phyloP scores from a whole-genome alignment of 2,797 vertebrate genomes.

The Vespertilio murinus region DNA sequence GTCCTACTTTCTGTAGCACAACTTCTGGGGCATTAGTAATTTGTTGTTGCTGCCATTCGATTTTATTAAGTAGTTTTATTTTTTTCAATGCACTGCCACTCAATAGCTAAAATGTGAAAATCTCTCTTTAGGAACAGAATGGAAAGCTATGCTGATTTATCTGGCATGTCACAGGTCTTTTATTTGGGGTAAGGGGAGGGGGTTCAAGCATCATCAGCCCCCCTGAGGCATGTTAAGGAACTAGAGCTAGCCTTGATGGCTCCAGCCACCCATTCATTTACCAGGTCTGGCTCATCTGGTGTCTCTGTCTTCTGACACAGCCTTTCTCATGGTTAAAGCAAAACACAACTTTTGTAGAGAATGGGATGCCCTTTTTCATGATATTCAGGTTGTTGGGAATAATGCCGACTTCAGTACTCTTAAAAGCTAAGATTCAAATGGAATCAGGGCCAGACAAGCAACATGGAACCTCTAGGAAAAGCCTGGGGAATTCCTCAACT shows the following conservation, averaged over 20 bases:
- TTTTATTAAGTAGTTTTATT: neutral
- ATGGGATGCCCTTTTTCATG: neutral
- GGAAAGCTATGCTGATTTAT: neutral
- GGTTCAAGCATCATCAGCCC: neutral
- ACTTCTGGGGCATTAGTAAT: conserved; percentile 38
- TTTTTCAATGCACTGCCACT: neutral
- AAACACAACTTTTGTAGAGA: neutral
- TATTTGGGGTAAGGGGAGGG: neutral
- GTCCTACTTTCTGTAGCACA: conserved; percentile 63
- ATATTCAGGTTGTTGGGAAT: neutral
- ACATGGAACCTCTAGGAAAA: neutral
- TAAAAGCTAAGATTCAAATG: conserved; percentile 13
- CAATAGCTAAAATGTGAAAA: neutral
- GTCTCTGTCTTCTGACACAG: conserved; percentile 71
- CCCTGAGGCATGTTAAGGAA: neutral
- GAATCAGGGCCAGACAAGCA: neutral
- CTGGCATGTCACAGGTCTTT: neutral
- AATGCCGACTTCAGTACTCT: neutral
- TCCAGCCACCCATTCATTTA: neutral
- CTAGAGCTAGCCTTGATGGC: neutral
- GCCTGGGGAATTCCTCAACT: neutral
- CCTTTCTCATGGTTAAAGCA: conserved; percentile 84
- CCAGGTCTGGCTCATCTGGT: rapidly evolving
- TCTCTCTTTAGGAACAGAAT: neutral
- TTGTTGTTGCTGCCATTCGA: neutral